Evolutionary conservation across 1,140 invertebrate genomes (phyloP), one percentile per base, ranked within the genome.

Genomic region (Orius laevigatus): DNA sequence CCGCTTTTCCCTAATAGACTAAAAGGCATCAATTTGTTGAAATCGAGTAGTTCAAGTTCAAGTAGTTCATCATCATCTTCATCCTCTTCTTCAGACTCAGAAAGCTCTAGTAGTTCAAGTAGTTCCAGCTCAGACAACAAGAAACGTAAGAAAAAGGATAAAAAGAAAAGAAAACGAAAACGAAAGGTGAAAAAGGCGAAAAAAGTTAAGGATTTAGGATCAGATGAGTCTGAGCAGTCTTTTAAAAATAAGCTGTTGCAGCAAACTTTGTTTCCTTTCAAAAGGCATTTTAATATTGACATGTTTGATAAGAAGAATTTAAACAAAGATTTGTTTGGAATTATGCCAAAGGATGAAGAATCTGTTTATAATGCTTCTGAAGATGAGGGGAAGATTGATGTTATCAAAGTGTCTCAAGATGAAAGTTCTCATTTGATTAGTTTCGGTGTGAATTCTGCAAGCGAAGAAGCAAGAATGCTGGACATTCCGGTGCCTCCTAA

Each of bases 371-470:
- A 43, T 20, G 43, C 42, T 3, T 43, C 43, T 11, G 49, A 51
- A 14, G 43, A 46, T 34, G 42, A 51, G 5, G 49, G 46, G 49
- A 50, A 14, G 19, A 31, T 31, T 1, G 39, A 20, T 11, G n/a
- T 14, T 14, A 25, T 46, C 32, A 20, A 12, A 25, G n/a, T 32
- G 44, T 19, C n/a, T 16, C 15, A 12, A 32, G 49, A 51, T 31
- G 49, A 51, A 6, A 32, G n/a, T 33, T 51, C 49, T 0, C 49
- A 51, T 11, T 19, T 46, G 8, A 38, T 51, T 9, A 51, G 49
- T 40, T 51, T 51, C 33, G 49, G 49, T 12, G 49, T 51, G 11
- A 51, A 51, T 40, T 51, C 49, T 14, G 44, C 40, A 2, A 51
- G 49, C 14, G 40, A 51, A 36, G 49, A 51, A 41, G 49, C 49